These are phyloP conservation scores for Drosophila atripex DNA, from an alignment of 2,888 invertebrate species.

Conservation along the genomic window DNA sequence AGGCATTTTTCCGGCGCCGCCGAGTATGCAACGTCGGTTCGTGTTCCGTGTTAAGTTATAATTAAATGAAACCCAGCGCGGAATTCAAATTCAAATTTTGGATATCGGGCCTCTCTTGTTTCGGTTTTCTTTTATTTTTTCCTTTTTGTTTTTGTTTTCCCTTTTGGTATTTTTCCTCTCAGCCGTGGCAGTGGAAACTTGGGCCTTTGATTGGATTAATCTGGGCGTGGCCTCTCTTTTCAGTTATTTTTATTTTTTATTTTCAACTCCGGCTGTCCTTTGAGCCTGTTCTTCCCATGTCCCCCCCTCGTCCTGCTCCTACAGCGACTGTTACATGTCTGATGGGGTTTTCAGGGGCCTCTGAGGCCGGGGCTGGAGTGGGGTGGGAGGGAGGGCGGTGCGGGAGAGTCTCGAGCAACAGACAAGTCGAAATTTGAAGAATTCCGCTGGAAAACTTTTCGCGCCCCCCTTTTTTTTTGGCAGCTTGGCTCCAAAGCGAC, in stretches of 20 bases:
- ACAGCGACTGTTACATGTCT: constrained; percentile 19
- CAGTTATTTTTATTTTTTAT: constrained; percentile 4
- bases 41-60: constrained; percentile 68
- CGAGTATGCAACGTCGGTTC: constrained; percentile 67
- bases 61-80: constrained; percentile 68
- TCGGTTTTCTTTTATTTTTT: constrained; percentile 3
- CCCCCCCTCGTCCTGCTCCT: not conserved
- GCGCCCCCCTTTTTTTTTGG: constrained; percentile 1
- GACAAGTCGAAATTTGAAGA: constrained; percentile 31
- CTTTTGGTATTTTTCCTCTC: not conserved
- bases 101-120: constrained; percentile 40
- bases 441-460: constrained; percentile 22
- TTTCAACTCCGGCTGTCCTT: not conserved
- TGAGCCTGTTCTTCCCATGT: not conserved
- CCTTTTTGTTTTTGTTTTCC: constrained; percentile 4
- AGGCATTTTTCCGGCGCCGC: constrained; percentile 57
- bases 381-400: not conserved
- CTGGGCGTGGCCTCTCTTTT: constrained; percentile 38
- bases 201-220: constrained; percentile 31
- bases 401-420: constrained; percentile 13
- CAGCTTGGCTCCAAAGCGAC: constrained; percentile 29
- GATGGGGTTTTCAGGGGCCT: constrained; percentile 1
- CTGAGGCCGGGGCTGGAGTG: not conserved
- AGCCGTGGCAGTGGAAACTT: constrained; percentile 19
- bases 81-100: constrained; percentile 40